Conservation (phyloP, 2,797 vertebrate genomes). For the Sphenopsis melanotis region DNA sequence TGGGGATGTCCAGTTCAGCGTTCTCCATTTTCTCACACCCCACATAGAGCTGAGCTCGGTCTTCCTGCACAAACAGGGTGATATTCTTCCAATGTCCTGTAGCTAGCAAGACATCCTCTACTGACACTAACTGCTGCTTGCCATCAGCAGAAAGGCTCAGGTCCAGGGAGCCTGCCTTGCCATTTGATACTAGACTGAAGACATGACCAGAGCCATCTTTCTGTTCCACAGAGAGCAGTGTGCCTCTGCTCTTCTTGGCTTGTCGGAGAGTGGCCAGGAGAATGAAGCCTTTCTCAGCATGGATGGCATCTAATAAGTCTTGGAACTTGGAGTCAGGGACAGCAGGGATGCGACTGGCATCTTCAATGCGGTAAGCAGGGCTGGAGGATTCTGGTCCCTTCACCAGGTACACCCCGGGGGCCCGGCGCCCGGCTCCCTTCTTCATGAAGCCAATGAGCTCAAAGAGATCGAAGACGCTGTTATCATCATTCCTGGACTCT, state of each 20-base stretch:
- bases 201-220: conserved; percentile 85
- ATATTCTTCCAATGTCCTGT: conserved; percentile 94
- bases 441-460: conserved; percentile 81
- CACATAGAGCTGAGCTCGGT: conserved; percentile 89
- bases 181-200: conserved; percentile 93
- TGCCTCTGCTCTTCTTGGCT: conserved; percentile 87
- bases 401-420: conserved; percentile 85
- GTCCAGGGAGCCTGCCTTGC: conserved; percentile 90
- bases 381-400: conserved; percentile 91
- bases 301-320: conserved; percentile 93
- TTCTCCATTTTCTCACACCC: conserved; percentile 93
- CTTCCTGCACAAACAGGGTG: conserved; percentile 94
- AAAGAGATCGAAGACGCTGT: conserved; percentile 92
- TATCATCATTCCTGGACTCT: conserved; percentile 84
- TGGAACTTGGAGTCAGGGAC: conserved; percentile 87
- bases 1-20: conserved; percentile 87
- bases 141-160: conserved; percentile 82
- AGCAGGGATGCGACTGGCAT: conserved; percentile 88
- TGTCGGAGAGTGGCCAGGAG: conserved; percentile 91
- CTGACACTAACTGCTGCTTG: conserved; percentile 87
- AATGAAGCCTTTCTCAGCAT: conserved; percentile 91
- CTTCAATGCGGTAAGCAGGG: conserved; percentile 91
- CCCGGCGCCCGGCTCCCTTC: conserved; percentile 79
- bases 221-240: conserved; percentile 86
- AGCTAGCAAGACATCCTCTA: conserved; percentile 89